phyloP scores from a whole-genome alignment of 2,113 vertebrate genomes.

The Podarcis raffonei region DNA sequence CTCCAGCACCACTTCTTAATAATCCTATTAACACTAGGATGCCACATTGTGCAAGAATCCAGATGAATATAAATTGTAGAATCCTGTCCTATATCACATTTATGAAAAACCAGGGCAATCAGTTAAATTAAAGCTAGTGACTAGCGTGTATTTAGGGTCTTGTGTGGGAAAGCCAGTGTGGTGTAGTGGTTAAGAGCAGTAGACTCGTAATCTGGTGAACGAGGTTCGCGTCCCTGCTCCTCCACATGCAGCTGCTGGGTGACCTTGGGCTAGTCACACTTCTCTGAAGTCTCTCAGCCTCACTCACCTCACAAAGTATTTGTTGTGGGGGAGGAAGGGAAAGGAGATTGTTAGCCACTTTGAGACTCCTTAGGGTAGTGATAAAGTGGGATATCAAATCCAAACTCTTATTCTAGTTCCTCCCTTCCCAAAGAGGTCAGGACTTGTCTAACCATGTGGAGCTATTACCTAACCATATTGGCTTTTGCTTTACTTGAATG shows the following conservation, averaged over 20 bases:
- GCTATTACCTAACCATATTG: not conserved
- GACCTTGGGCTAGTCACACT: too few relatives aligned
- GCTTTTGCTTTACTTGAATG: not conserved
- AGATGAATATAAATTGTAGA: not conserved
- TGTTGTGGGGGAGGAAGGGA: too few relatives aligned
- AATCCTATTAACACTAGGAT: not conserved
- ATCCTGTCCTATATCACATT: not conserved
- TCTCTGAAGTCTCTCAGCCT: too few relatives aligned
- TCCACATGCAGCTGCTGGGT: too few relatives aligned
- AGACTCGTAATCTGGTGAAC: too few relatives aligned
- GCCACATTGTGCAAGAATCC: not conserved
- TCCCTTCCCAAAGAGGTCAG: not conserved
- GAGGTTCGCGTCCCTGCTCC: too few relatives aligned
- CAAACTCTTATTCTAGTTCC: not conserved
- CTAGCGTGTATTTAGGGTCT: not conserved
- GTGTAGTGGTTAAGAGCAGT: too few relatives aligned
- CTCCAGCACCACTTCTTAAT: not conserved
- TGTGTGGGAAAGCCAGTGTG: not conserved
- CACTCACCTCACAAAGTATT: too few relatives aligned
- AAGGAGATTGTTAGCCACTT: too few relatives aligned
- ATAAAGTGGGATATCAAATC: too few relatives aligned
- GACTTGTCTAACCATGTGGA: not conserved
- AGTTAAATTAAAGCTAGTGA: not conserved
- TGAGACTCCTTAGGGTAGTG: too few relatives aligned
- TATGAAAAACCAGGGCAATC: not conserved